These are phyloP conservation scores for Macropus fuliginosus DNA, from an alignment of 2,797 vertebrate species.

Conservation along the genomic window DNA sequence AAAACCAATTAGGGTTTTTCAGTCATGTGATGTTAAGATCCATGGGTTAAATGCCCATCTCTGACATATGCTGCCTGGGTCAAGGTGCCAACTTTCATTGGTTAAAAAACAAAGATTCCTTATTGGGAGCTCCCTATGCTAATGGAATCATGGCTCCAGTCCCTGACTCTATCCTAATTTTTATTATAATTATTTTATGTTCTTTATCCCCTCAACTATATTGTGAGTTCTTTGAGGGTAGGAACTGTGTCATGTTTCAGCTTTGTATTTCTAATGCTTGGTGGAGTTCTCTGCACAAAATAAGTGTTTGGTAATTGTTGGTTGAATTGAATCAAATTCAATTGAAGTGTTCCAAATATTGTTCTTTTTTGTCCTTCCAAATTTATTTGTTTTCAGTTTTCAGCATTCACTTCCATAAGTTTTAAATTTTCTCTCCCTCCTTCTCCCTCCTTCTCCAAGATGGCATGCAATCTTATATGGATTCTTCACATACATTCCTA, in stretches of 20 bases:
- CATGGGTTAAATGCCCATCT: background rate
- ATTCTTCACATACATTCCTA: too few relatives aligned
- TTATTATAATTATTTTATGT: background rate
- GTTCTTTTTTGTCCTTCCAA: background rate
- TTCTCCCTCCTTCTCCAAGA: too few relatives aligned
- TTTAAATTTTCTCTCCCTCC: too few relatives aligned
- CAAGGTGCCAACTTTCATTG: background rate
- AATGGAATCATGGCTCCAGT: background rate
- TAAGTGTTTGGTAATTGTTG: background rate
- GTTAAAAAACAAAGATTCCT: background rate
- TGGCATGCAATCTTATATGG: too few relatives aligned
- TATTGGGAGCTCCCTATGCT: background rate
- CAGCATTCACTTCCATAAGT: too few relatives aligned
- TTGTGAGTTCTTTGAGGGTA: background rate
- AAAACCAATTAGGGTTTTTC: background rate
- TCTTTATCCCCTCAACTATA: background rate
- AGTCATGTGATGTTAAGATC: background rate
- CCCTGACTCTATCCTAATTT: background rate
- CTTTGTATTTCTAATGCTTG: background rate
- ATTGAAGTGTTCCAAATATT: background rate
- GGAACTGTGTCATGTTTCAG: background rate
- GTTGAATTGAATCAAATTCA: background rate
- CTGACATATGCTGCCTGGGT: background rate
- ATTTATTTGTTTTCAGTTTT: too few relatives aligned
- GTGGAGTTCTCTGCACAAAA: background rate